A percentile compares a stretch with the other conserved stretches of the same genome.
phyloP scores from a whole-genome alignment of 2,797 vertebrate genomes.

The Coilia nasus region DNA sequence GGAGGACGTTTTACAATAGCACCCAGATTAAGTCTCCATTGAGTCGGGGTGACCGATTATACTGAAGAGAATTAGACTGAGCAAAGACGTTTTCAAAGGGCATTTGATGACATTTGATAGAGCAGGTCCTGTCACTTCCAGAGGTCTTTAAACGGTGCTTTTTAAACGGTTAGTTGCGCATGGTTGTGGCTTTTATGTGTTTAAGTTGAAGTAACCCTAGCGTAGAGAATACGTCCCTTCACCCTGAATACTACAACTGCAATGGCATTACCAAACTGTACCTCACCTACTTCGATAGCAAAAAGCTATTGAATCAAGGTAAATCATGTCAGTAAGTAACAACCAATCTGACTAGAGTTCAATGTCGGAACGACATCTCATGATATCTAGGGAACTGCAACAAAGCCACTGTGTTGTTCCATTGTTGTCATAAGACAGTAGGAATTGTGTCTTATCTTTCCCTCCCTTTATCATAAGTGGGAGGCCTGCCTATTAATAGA shows the following conservation, averaged over 20 bases:
- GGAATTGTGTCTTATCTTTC: not conserved
- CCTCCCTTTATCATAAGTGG: slow-evolving; percentile 11
- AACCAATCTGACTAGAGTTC: no score
- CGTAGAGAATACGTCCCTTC: not conserved
- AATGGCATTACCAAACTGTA: not conserved
- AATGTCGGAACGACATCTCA: no score
- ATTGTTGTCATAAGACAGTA: not conserved
- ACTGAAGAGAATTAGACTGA: not conserved
- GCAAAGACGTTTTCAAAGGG: slow-evolving; percentile 28
- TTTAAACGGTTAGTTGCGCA: not conserved
- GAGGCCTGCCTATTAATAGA: not conserved
- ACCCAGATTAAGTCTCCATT: slow-evolving; percentile 12
- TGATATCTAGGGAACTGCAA: no score
- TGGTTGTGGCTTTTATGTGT: not conserved
- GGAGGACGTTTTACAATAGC: slow-evolving; percentile 8
- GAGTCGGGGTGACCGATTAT: slow-evolving; percentile 1
- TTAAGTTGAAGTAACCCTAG: not conserved
- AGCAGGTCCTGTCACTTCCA: slow-evolving; percentile 26
- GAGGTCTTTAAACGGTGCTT: not conserved
- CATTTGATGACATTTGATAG: slow-evolving; percentile 5
- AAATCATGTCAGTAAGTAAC: no score
- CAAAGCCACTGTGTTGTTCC: not conserved
- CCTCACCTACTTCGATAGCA: not conserved
- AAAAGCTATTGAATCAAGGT: no score
- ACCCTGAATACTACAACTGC: not conserved